phyloP scores from a whole-genome alignment of 2,797 vertebrate genomes.

The Brotula barbata region DNA sequence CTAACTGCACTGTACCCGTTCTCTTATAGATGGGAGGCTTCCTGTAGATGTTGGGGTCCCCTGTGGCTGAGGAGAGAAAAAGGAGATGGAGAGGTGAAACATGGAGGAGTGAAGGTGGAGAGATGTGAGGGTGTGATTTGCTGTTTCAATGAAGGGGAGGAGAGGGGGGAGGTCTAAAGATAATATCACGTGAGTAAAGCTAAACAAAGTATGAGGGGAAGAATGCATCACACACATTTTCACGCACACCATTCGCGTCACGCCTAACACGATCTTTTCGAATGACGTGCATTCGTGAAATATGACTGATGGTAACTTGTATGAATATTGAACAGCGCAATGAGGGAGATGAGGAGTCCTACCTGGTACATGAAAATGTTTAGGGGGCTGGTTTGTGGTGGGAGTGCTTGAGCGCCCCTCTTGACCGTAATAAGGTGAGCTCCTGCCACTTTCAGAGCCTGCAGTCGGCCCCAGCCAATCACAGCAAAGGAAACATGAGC shows the following conservation, averaged over 20 bases:
- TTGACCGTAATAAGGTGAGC: slow-evolving; percentile 97
- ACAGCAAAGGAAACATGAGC: slow-evolving; percentile 72
- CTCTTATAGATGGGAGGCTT: slow-evolving; percentile 98
- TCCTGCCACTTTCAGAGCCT: slow-evolving; percentile 98
- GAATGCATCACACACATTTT: slow-evolving; percentile 42
- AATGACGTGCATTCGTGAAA: slow-evolving; percentile 33
- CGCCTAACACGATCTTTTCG: slow-evolving; percentile 30
- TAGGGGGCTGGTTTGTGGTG: slow-evolving; percentile 96
- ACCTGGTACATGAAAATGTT: slow-evolving; percentile 99
- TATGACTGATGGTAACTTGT: slow-evolving; percentile 22
- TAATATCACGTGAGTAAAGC: slow-evolving; percentile 1
- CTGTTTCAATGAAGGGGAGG: slow-evolving; percentile 24
- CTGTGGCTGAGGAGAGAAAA: slow-evolving; percentile 87
- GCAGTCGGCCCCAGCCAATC: slow-evolving; percentile 78
- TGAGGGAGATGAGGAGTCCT: slow-evolving; percentile 76
- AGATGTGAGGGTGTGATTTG: slow-evolving; percentile 31
- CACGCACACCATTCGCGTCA: slow-evolving; percentile 16
- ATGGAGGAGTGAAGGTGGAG: slow-evolving; percentile 47
- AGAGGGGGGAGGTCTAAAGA: slow-evolving; percentile 11
- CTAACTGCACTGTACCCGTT: slow-evolving; percentile 87
- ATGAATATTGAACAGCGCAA: slow-evolving; percentile 36
- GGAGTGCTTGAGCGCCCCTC: slow-evolving; percentile 94
- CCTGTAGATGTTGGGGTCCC: slow-evolving; percentile 97
- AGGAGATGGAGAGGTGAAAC: slow-evolving; percentile 73
- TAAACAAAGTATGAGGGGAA: slow-evolving; percentile 19